phyloP scores from a whole-genome alignment of 2,113 vertebrate species.

The Vombatus ursinus region DNA sequence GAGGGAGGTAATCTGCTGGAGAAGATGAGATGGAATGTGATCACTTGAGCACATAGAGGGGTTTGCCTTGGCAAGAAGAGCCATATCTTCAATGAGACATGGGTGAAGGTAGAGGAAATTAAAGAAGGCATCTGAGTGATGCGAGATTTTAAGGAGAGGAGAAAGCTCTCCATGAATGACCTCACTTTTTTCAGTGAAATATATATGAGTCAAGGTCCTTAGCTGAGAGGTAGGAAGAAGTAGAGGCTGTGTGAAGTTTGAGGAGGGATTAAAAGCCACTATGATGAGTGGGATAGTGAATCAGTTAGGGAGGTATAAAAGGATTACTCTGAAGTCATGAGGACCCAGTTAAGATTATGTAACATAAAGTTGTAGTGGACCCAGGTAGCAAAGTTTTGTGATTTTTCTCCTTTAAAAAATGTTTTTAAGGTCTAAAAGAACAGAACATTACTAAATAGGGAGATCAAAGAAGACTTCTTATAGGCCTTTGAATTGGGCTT shows the following conservation, averaged over 20 bases:
- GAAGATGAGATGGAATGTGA: background rate
- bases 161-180: background rate
- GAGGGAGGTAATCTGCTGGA: background rate
- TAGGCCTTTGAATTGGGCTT: no score
- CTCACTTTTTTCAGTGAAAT: background rate
- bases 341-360: no score
- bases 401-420: no score
- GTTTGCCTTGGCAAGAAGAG: background rate
- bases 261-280: background rate
- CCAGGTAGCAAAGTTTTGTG: no score
- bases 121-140: background rate
- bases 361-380: no score
- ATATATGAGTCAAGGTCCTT: background rate
- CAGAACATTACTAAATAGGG: no score
- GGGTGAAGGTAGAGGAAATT: background rate
- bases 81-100: background rate
- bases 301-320: background rate
- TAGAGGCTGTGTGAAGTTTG: background rate
- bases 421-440: no score
- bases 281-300: background rate
- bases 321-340: no score
- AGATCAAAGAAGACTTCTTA: no score
- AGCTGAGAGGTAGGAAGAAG: background rate
- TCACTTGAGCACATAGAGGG: background rate
- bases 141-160: background rate